Conservation (phyloP, 2,888 invertebrate species). For the Disparrhopalites patrizii region DNA sequence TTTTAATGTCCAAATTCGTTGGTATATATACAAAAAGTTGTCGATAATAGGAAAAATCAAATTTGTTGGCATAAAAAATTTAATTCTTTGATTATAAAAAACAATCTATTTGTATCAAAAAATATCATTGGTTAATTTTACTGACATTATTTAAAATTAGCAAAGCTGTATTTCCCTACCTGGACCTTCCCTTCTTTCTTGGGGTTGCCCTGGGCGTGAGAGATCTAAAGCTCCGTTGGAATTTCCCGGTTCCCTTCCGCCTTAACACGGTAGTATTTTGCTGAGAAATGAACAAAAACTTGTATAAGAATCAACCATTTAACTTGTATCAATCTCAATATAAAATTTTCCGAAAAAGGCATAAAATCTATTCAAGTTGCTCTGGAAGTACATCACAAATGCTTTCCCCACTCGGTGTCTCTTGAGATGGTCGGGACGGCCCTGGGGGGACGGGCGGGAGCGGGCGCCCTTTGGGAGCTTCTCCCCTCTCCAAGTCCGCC, state of each 20-base stretch:
- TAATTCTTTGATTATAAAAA: no score
- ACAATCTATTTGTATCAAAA: no score
- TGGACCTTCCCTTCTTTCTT: background rate
- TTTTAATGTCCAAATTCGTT: no score
- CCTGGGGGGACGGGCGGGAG: background rate
- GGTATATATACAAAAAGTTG: no score
- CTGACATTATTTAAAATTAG: no score
- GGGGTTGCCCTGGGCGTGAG: background rate
- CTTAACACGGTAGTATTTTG: background rate
- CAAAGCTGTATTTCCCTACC: background rate
- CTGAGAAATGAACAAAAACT: background rate
- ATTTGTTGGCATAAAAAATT: no score
- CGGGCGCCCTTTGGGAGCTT: background rate
- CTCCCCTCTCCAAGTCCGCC: background rate
- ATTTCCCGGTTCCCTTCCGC: background rate
- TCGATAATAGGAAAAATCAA: no score
- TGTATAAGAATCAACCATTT: background rate
- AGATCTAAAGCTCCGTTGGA: background rate
- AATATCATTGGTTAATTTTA: no score
- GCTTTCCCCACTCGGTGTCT: background rate
- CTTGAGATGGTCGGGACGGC: background rate
- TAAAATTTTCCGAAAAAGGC: background rate
- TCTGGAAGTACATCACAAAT: background rate
- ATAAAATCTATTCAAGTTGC: background rate
- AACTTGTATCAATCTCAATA: background rate